These are phyloP conservation scores for Danio albolineatus DNA, from an alignment of 2,797 vertebrate genomes.

Conservation along the genomic window DNA sequence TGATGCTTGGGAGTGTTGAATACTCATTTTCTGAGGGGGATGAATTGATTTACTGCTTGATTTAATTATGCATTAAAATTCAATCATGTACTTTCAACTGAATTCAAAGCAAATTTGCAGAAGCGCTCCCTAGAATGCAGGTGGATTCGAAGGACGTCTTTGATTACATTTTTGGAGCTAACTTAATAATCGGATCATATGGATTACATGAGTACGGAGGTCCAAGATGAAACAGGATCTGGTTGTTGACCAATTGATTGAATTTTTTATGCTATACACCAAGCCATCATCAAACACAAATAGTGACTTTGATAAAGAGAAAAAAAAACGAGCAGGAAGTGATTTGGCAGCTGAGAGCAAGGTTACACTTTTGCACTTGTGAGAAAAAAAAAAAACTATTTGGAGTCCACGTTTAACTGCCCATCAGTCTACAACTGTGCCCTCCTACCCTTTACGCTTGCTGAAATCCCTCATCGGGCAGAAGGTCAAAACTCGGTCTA, in stretches of 20 bases:
- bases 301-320: conserved; percentile 52
- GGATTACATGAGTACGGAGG: conserved; percentile 59
- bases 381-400: conserved; percentile 11
- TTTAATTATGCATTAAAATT: conserved; percentile 89
- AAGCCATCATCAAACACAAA: conserved; percentile 67
- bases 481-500: conserved; percentile 57
- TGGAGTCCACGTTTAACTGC: conserved; percentile 44
- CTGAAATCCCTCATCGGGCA: conserved; percentile 48
- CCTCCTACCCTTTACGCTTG: conserved; percentile 42
- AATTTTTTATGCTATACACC: conserved; percentile 57
- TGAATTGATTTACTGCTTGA: conserved; percentile 85
- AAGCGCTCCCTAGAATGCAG: conserved; percentile 78
- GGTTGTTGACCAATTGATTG: conserved; percentile 52
- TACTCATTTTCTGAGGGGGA: conserved; percentile 80
- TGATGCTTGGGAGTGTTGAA: conserved; percentile 80
- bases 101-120: conserved; percentile 80
- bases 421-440: conserved; percentile 35
- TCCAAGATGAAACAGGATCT: conserved; percentile 45
- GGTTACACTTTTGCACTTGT: conserved; percentile 43
- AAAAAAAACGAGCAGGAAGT: conserved; percentile 23
- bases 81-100: conserved; percentile 85
- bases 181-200: conserved; percentile 70
- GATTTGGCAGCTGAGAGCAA: conserved; percentile 33
- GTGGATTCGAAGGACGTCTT: conserved; percentile 76
- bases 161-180: conserved; percentile 69